Base-by-base conservation (phyloP, 2,888 invertebrate species). In the Prionchulus punctatus region DNA sequence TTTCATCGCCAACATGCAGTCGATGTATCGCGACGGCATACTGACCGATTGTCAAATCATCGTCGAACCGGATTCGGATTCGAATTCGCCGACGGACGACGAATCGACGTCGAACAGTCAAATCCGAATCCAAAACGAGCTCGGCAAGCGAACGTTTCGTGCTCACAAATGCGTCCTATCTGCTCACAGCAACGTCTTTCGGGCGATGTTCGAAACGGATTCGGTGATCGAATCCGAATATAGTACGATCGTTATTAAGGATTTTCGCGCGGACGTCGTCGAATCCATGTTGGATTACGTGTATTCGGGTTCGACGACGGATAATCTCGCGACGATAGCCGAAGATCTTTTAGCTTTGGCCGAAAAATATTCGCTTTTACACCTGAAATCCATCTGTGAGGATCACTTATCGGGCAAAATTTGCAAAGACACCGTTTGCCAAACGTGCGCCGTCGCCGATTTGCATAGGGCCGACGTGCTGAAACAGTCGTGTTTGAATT, bases 101-200 rank as follows among this genome's bases (percentile, higher is more conserved):
- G n/a, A n/a, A n/a, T n/a, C n/a, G n/a, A n/a, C n/a, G n/a, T n/a
- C n/a, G n/a, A n/a, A n/a, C n/a, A n/a, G n/a, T n/a, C n/a, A n/a
- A n/a, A n/a, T n/a, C n/a, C n/a, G n/a, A n/a, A n/a, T n/a, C n/a
- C n/a, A n/a, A n/a, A n/a, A n/a, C n/a, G n/a, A n/a, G n/a, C n/a
- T n/a, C n/a, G n/a, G n/a, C n/a, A n/a, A n/a, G n/a, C n/a, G n/a
- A n/a, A n/a, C n/a, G n/a, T n/a, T n/a, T n/a, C n/a, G n/a, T 26
- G 69, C 65, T 2, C 70, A 69, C 57, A 64, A 63, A 49, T 67
- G 63, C 58, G 62, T 70, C 30, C 59, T 69, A 25, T 62, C 62
- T 28, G 62, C 70, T 1, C 70, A 70, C 49, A 67, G 66, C 1
- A 62, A 63, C 21, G 70, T 69, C 18, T 67, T 69, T 58, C 61